These are phyloP conservation scores for Dysidea cf. avara DNA, from an alignment of 37 sponge, comb jelly and placozoan species.

Conservation along the genomic window DNA sequence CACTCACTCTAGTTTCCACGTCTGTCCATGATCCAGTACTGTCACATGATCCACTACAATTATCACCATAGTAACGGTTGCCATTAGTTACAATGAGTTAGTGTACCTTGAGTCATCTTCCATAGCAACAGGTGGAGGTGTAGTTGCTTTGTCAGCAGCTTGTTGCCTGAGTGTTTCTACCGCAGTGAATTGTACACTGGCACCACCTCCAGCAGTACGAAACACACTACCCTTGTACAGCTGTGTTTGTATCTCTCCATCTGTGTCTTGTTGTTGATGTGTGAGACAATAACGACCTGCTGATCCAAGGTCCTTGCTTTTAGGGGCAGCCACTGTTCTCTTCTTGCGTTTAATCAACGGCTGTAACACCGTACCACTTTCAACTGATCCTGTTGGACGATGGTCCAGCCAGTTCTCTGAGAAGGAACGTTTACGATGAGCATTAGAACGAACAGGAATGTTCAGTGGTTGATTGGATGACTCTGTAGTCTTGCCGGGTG, in stretches of 20 bases:
- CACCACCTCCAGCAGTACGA: constrained; percentile 78
- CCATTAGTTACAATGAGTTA: background rate
- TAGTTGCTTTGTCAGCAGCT: background rate
- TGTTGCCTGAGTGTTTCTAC: constrained; percentile 68
- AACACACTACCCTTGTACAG: constrained; percentile 82
- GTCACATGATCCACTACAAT: background rate
- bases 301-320: constrained; percentile 63
- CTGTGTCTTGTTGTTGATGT: constrained; percentile 81
- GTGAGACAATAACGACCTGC: constrained; percentile 56
- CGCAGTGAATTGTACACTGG: constrained; percentile 83
- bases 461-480: background rate
- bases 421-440: constrained; percentile 70
- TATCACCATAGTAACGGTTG: background rate
- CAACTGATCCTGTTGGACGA: constrained; percentile 62
- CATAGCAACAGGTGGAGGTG: background rate
- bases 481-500: background rate
- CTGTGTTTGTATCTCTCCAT: constrained; percentile 65
- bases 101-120: background rate
- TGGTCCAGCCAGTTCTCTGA: constrained; percentile 93
- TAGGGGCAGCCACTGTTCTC: constrained; percentile 86
- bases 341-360: constrained; percentile 85
- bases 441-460: background rate
- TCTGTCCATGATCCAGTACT: constrained; percentile 50
- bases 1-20: constrained; percentile 68
- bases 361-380: constrained; percentile 71